These are phyloP conservation scores for Micromys minutus DNA, from an alignment of 2,113 vertebrate species.

Conservation along the genomic window DNA sequence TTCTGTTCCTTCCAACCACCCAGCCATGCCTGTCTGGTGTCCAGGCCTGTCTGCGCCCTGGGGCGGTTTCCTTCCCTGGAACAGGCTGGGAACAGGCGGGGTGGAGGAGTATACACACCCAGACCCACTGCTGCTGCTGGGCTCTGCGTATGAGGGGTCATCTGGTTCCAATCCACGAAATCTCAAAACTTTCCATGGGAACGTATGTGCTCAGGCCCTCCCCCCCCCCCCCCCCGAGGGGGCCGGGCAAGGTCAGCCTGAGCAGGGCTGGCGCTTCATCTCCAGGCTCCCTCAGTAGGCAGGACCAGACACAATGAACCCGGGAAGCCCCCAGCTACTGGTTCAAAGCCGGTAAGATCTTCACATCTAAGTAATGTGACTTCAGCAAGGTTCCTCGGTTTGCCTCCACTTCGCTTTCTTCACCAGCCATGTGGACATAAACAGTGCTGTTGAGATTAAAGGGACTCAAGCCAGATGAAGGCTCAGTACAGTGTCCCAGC, in stretches of 20 bases:
- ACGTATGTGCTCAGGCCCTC: constrained; percentile 79
- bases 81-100: constrained; percentile 42
- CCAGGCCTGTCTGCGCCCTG: background rate
- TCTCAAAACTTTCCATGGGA: constrained; percentile 76
- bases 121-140: constrained; percentile 71
- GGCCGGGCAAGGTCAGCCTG: constrained; percentile 45
- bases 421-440: constrained; percentile 62
- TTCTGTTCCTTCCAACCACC: background rate
- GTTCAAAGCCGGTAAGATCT: background rate
- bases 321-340: background rate
- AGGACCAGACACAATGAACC: background rate
- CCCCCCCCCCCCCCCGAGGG: too few relatives aligned
- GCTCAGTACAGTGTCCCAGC: background rate
- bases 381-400: background rate
- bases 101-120: constrained; percentile 46
- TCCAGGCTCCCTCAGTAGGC: background rate
- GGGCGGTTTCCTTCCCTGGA: background rate
- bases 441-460: constrained; percentile 7
- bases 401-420: constrained; percentile 45
- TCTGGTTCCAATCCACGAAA: constrained; percentile 81
- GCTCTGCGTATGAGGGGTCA: constrained; percentile 77
- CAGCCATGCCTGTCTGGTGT: background rate
- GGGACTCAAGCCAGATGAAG: accelerated
- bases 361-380: accelerated
- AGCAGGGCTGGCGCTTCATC: constrained; percentile 65